Evolutionary conservation across 1,140 invertebrate species (phyloP).

Genomic region (Apis dorsata): DNA sequence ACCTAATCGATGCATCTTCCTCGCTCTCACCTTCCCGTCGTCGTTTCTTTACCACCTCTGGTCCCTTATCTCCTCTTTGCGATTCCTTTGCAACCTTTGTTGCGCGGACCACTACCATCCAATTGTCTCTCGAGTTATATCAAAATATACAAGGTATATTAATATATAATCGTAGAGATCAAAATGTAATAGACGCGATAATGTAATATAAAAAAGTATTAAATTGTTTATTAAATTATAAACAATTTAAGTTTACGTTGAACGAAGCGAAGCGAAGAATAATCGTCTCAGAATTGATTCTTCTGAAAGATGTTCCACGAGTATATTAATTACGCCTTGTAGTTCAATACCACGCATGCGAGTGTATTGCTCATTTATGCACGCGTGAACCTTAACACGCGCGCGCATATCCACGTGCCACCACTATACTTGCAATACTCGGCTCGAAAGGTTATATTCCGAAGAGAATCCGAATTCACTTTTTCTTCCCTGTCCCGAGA

Average conservation of each 20-base stretch:
- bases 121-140: constrained; percentile 71
- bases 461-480: neutral
- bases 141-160: constrained; percentile 64
- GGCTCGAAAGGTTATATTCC: neutral
- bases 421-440: too few species aligned
- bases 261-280: too few species aligned
- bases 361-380: constrained; percentile 4
- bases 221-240: too few species aligned
- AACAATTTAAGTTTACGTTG: too few species aligned
- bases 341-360: constrained; percentile 38
- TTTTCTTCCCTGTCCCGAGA: neutral
- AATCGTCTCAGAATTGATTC: too few species aligned
- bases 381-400: neutral
- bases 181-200: too few species aligned
- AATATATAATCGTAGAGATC: too few species aligned
- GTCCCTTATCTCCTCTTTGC: neutral
- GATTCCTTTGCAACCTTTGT: constrained; percentile 26
- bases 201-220: too few species aligned
- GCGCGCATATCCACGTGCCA: neutral
- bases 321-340: too few species aligned
- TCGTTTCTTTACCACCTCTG: constrained; percentile 8
- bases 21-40: neutral
- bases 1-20: constrained; percentile 3
- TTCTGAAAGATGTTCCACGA: too few species aligned
- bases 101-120: constrained; percentile 36